phyloP scores from a whole-genome alignment of 2,888 invertebrate genomes.

The Clepsis dumicolana region DNA sequence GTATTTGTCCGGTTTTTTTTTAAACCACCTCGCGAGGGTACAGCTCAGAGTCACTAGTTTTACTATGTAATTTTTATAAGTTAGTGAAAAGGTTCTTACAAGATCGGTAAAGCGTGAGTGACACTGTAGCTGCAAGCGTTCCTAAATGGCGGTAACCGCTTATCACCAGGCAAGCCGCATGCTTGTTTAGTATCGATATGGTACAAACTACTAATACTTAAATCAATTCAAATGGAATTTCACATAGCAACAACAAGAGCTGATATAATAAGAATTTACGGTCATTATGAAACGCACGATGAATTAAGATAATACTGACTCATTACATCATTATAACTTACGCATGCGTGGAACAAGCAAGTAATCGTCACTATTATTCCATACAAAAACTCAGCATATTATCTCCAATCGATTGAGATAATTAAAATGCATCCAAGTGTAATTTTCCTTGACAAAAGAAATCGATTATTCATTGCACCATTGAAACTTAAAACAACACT shows the following conservation, averaged over 20 bases:
- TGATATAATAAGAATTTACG: neutral
- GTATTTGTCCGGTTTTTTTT: too few relatives aligned
- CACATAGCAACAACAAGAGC: neutral
- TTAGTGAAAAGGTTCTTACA: too few relatives aligned
- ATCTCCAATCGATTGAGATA: slow-evolving; percentile 44
- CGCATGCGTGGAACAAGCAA: slow-evolving; percentile 17
- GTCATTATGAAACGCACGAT: neutral
- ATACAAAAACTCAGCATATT: slow-evolving; percentile 19
- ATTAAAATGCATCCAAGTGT: slow-evolving; percentile 53
- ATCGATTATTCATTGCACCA: slow-evolving; percentile 59
- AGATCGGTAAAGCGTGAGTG: too few relatives aligned
- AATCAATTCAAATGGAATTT: too few relatives aligned
- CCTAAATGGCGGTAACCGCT: too few relatives aligned
- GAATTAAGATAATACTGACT: neutral
- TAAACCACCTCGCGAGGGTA: too few relatives aligned
- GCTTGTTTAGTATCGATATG: too few relatives aligned
- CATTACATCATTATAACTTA: slow-evolving; percentile 2
- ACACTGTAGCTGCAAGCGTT: too few relatives aligned
- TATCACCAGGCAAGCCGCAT: too few relatives aligned
- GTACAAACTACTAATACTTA: too few relatives aligned
- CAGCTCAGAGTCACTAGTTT: too few relatives aligned
- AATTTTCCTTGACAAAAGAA: slow-evolving; percentile 53
- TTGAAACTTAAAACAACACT: slow-evolving; percentile 17
- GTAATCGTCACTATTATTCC: slow-evolving; percentile 29
- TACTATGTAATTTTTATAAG: too few relatives aligned